These are phyloP conservation scores for Laticauda laticaudata DNA, from an alignment of 2,113 vertebrate genomes.

Conservation along the genomic window DNA sequence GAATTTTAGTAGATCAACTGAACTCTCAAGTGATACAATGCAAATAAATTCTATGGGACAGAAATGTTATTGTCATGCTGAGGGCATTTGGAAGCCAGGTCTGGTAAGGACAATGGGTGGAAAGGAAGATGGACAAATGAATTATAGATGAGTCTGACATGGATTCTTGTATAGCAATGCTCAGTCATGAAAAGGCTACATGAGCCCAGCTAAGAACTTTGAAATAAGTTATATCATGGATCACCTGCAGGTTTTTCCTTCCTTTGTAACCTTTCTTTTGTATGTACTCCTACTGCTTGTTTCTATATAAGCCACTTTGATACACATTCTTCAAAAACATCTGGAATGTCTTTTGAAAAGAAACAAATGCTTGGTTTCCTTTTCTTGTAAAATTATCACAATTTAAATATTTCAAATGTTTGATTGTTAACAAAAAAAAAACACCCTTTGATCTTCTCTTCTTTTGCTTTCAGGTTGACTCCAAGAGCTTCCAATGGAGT, in stretches of 20 bases:
- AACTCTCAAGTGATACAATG: not conserved
- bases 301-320: conserved; percentile 37
- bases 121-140: not conserved
- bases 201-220: not conserved
- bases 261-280: not conserved
- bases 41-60: not conserved
- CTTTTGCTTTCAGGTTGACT: conserved; percentile 48
- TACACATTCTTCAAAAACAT: conserved; percentile 30
- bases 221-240: not conserved
- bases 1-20: not conserved
- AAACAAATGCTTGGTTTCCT: conserved; percentile 26
- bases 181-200: not conserved
- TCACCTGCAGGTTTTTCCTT: not conserved
- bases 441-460: conserved; percentile 43
- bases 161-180: not conserved
- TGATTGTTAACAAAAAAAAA: conserved; percentile 42
- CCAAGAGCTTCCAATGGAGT: conserved; percentile 43
- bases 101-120: not conserved
- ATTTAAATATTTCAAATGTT: conserved; percentile 40
- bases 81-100: not conserved
- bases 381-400: conserved; percentile 50
- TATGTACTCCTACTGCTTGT: conserved; percentile 29
- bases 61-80: not conserved
- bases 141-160: not conserved
- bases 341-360: conserved; percentile 24